Evolutionary conservation across 2,888 invertebrate genomes (phyloP), one percentile per base, ranked within the genome.

Genomic region (Cephus nigrinus): DNA sequence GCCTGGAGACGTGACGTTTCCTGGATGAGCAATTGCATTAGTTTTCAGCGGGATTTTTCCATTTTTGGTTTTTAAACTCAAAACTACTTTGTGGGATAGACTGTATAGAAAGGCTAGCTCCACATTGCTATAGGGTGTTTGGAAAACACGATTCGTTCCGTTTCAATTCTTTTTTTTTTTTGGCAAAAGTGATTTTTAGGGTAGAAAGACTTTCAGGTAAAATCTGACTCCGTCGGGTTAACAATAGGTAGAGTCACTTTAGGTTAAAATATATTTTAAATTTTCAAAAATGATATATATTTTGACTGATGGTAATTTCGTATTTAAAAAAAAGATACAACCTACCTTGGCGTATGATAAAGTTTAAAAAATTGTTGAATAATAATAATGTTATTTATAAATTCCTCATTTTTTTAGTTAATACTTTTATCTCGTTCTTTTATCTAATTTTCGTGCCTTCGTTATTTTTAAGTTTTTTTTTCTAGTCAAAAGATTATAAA

Each of bases 91-190:
- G 76, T 74, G 76, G 68, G 32, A n/a, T 73, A 74, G 73, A 71
- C 80, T 77, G 69, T 80, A 81, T 84, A 76, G 80, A 79, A 86
- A 23, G 5, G 23, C 2, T 23, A 9, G 40, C 40, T 55, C 0
- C 40, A 15, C 9, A 9, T 23, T 55, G 23, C 40, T 55, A 55
- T 55, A 23, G 40, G 40, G 23, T 86, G 84, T 86, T 86, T 84
- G 82, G 78, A 80, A 87, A 87, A 84, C 85, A 83, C 83, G 82
- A 87, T 86, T 88, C 83, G 87, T 87, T 87, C 84, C 86, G 40
- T 55, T 5, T 55, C 40, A 55, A 55, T 55, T 55, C 23, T 55
- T 55, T 55, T 40, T 55, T 55, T 40, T 40, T 55, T 55, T 55
- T 55, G 40, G 40, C 23, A 55, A 55, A 55, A 55, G 40, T 55